Conservation (phyloP, 2,888 invertebrate species). For the Pharmacophagus antenor region DNA sequence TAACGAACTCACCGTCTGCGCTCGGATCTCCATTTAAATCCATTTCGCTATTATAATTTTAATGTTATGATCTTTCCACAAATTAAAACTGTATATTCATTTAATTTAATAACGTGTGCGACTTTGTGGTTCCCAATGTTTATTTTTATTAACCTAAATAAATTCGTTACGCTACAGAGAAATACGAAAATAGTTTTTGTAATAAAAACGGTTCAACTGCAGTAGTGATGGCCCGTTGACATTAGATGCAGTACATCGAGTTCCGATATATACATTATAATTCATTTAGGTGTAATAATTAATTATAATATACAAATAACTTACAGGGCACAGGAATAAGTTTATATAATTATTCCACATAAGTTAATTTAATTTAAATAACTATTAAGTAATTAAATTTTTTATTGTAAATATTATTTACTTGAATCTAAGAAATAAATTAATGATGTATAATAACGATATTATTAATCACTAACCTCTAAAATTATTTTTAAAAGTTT, state of each 20-base stretch:
- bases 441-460: too few species aligned
- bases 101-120: constrained; percentile 42
- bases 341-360: too few species aligned
- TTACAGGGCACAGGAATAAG: too few species aligned
- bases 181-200: constrained; percentile 58
- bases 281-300: too few species aligned
- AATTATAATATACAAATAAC: too few species aligned
- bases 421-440: too few species aligned
- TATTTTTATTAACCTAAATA: constrained; percentile 58
- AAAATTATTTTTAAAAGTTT: too few species aligned
- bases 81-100: constrained; percentile 34
- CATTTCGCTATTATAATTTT: constrained; percentile 45
- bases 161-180: constrained; percentile 55
- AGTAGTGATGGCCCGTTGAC: constrained; percentile 32
- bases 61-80: constrained; percentile 28
- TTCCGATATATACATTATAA: not conserved
- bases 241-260: constrained; percentile 4
- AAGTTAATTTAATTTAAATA: too few species aligned
- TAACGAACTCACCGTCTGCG: constrained; percentile 61
- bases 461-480: too few species aligned
- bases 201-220: constrained; percentile 52
- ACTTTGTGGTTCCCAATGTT: constrained; percentile 53
- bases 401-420: too few species aligned
- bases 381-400: too few species aligned
- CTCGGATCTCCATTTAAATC: constrained; percentile 58